Evolutionary conservation across 2,888 invertebrate genomes (phyloP).

Genomic region (Perdita meconis): DNA sequence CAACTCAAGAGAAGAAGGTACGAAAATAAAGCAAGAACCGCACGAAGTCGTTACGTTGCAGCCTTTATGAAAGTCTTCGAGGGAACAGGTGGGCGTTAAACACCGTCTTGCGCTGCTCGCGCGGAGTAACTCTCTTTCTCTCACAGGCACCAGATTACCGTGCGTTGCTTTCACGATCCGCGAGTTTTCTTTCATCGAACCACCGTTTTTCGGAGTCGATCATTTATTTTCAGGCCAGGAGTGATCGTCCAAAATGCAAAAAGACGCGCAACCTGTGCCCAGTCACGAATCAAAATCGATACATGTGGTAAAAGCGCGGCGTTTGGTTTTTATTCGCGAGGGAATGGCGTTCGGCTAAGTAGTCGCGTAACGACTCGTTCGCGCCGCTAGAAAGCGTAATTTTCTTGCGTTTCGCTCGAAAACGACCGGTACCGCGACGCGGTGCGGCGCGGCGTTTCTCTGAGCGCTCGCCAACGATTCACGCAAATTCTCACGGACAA

Average conservation of each 20-base stretch:
- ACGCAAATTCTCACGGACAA: too few relatives aligned
- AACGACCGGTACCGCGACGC: too few relatives aligned
- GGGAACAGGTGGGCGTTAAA: constrained; percentile 35
- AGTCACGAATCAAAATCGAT: not conserved
- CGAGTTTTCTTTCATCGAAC: not conserved
- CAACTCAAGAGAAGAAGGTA: not conserved
- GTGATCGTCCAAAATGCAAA: not conserved
- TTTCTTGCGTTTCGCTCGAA: too few relatives aligned
- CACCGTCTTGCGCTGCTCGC: constrained; percentile 10
- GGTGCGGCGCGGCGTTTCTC: too few relatives aligned
- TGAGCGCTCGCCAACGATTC: too few relatives aligned
- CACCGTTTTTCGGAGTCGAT: not conserved
- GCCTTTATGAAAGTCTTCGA: constrained; percentile 7
- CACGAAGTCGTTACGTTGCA: not conserved
- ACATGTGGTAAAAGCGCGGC: too few relatives aligned
- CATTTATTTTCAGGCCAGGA: not conserved
- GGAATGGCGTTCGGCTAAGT: too few relatives aligned
- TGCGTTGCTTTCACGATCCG: not conserved
- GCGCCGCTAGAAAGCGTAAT: too few relatives aligned
- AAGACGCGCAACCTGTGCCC: not conserved
- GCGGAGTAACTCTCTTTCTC: not conserved
- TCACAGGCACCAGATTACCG: not conserved
- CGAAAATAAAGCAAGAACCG: not conserved
- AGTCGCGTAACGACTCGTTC: too few relatives aligned
- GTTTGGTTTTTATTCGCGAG: too few relatives aligned